Base-by-base conservation (phyloP, 1,140 invertebrate species). In the Megalonaias nervosa region DNA sequence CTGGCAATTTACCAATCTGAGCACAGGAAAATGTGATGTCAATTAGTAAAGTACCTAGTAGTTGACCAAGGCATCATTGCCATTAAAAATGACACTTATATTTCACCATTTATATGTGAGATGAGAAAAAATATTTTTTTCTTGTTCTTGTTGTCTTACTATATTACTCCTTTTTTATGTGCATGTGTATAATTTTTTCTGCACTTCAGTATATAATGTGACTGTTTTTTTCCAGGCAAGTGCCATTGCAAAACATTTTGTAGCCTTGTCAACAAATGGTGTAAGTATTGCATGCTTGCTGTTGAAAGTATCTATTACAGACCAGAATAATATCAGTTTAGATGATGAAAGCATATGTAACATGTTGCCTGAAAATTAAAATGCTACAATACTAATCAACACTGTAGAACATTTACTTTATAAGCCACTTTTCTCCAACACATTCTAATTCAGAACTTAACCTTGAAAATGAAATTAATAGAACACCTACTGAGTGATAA, bases 221-320 rank as follows among this genome's bases (percentile, higher is more conserved):
- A 19, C 65, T 23, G 6, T 90, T 87, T 64, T 84, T 55, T 85
- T 87, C 58, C 84, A 98, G 96, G 92, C 93, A 21, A 88, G 93
- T 71, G 94, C 95, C 66, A 97, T 99, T 21, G 95, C 97, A 5
- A 97, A 97, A 88, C 99, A 99, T 92, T 99, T 99, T 92, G 97
- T 99, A 15, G 99, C 99, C 55, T 90, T 99, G 5, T 99, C 98
- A 15, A 99, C 99, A 0, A 99, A 99, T 90, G 94, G 92, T 55
- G 90, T 92, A 85, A 92, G 92, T 86, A 71, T 38, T 56, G 38
- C 38, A 5, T 38, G 38, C 38, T 38, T 38, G 38, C 38, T 38
- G 38, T 38, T 38, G 0, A 38, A 38, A 38, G 38, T 38, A 38
- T 38, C 5, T 38, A 9, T 38, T 38, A 9, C 38, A 38, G 4